phyloP scores from a whole-genome alignment of 2,888 invertebrate species.

The Caenorhabditis sp. region DNA sequence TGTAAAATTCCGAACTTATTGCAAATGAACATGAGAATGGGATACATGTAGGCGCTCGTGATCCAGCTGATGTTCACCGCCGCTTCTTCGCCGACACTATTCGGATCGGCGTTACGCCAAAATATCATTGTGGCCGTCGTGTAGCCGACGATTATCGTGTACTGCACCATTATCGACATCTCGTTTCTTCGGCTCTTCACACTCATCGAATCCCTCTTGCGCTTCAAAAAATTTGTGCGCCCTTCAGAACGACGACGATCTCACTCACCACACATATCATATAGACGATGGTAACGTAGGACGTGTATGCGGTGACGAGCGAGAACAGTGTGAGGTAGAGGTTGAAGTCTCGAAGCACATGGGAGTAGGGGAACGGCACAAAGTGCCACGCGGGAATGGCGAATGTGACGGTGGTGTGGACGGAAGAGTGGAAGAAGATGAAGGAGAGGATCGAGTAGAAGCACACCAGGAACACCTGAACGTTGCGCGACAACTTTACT shows the following conservation, averaged over 20 bases:
- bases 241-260: no score
- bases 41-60: background rate
- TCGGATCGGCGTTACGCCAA: background rate
- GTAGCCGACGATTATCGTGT: background rate
- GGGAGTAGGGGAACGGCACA: no score
- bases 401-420: background rate
- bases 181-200: background rate
- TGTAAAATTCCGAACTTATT: background rate
- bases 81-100: background rate
- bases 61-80: background rate
- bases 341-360: no score
- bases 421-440: background rate
- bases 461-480: background rate
- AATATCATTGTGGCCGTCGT: background rate
- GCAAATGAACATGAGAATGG: background rate
- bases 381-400: background rate
- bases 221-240: no score
- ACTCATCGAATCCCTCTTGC: background rate
- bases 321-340: background rate
- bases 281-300: background rate
- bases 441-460: background rate
- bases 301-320: background rate
- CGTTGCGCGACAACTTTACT: no score
- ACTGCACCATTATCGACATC: constrained; percentile 3
- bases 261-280: background rate